These are phyloP conservation scores for Palythoa heliodiscus DNA, from an alignment of 92 coral and sea anemone genomes.

Conservation along the genomic window DNA sequence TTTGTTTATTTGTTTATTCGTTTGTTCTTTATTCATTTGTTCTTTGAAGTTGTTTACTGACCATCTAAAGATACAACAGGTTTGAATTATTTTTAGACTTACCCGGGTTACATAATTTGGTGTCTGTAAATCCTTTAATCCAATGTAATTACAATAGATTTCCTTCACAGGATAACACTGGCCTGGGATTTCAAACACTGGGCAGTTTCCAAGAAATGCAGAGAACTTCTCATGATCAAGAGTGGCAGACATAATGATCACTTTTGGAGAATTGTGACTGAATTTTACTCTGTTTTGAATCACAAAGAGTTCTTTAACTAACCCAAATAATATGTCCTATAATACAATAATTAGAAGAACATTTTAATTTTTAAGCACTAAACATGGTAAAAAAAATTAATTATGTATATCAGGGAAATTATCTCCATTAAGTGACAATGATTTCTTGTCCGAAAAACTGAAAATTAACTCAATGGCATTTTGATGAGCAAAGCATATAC, in stretches of 20 bases:
- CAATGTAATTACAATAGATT: conserved; percentile 70
- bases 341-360: not conserved
- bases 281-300: conserved; percentile 14
- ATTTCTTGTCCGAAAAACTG: too few relatives aligned
- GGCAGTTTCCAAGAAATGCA: conserved; percentile 79
- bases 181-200: conserved; percentile 94
- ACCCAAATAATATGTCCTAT: conserved; percentile 93
- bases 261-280: conserved; percentile 55
- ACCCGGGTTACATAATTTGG: conserved; percentile 86
- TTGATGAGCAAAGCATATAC: too few relatives aligned
- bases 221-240: conserved; percentile 88
- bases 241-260: conserved; percentile 92
- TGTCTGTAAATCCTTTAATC: conserved; percentile 69
- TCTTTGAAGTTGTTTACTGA: too few relatives aligned
- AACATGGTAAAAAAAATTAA: not conserved
- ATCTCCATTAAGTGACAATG: too few relatives aligned
- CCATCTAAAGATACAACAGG: not conserved
- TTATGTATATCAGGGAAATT: not conserved
- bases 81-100: conserved; percentile 13
- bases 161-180: conserved; percentile 80
- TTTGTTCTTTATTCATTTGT: too few relatives aligned
- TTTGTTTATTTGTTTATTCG: too few relatives aligned
- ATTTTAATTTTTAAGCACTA: not conserved
- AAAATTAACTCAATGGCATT: too few relatives aligned
- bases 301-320: conserved; percentile 79